Conservation (phyloP, 2,113 vertebrate genomes). For the Geothlypis trichas region DNA sequence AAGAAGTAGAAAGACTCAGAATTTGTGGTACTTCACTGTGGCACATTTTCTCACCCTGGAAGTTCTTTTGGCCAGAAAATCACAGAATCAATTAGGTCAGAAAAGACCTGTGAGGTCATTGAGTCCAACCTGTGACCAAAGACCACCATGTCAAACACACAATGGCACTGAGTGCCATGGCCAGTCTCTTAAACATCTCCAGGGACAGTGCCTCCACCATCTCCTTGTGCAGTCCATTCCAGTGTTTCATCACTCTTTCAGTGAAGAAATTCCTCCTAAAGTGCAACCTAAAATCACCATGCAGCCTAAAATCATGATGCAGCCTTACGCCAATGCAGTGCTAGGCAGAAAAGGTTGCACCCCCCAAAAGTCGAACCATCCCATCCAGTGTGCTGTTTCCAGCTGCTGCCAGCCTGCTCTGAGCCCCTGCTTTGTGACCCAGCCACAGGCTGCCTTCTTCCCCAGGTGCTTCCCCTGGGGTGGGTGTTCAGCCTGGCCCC, state of each 20-base stretch:
- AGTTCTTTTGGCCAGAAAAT: background rate
- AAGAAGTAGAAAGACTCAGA: background rate
- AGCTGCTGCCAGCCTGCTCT: background rate
- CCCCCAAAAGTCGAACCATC: background rate
- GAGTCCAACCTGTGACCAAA: background rate
- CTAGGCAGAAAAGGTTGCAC: background rate
- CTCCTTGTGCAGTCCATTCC: background rate
- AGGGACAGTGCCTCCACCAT: background rate
- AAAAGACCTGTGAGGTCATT: background rate
- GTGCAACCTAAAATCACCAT: background rate
- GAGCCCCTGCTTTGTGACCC: background rate
- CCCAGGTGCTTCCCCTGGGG: background rate
- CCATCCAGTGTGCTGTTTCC: background rate
- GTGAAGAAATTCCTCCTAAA: background rate
- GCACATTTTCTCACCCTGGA: background rate
- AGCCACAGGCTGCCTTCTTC: background rate
- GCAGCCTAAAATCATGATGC: background rate
- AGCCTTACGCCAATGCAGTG: fast-evolving
- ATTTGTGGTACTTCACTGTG: fast-evolving
- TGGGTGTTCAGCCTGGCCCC: background rate
- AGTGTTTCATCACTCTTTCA: background rate
- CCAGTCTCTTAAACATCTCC: background rate
- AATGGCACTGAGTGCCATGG: background rate
- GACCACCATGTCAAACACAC: background rate
- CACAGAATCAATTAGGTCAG: background rate